These are phyloP conservation scores for Piprites chloris DNA, from an alignment of 2,113 vertebrate species.

Conservation along the genomic window DNA sequence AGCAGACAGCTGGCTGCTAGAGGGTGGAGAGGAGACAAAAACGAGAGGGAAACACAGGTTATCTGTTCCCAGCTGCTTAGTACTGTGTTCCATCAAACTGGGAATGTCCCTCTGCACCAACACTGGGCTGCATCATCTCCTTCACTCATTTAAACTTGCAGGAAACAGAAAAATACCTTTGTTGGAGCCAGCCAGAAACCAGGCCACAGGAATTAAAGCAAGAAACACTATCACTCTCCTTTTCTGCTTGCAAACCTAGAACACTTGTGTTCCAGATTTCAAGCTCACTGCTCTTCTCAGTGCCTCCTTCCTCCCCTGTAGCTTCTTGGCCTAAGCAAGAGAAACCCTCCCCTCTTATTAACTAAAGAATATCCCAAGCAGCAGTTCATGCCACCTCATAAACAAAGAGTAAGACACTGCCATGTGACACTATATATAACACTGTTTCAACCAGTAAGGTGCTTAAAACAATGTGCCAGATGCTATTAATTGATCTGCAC, in stretches of 20 bases:
- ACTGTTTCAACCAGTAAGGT: not conserved
- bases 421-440: not conserved
- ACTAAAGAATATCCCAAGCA: not conserved
- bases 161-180: not conserved
- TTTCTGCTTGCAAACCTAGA: not conserved
- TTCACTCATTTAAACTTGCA: not conserved
- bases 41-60: not conserved
- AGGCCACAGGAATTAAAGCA: not conserved
- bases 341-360: not conserved
- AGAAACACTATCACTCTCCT: not conserved
- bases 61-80: not conserved
- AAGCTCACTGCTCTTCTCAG: not conserved
- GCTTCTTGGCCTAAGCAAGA: not conserved
- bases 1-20: not conserved
- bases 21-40: not conserved
- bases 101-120: not conserved
- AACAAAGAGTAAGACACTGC: not conserved
- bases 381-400: not conserved
- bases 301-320: not conserved
- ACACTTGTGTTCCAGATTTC: not conserved
- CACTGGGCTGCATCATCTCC: not conserved
- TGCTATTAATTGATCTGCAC: not conserved
- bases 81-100: not conserved
- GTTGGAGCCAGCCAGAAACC: not conserved
- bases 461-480: not conserved